These are phyloP conservation scores for Meliscaeva auricollis DNA, from an alignment of 2,888 invertebrate species.

Conservation along the genomic window DNA sequence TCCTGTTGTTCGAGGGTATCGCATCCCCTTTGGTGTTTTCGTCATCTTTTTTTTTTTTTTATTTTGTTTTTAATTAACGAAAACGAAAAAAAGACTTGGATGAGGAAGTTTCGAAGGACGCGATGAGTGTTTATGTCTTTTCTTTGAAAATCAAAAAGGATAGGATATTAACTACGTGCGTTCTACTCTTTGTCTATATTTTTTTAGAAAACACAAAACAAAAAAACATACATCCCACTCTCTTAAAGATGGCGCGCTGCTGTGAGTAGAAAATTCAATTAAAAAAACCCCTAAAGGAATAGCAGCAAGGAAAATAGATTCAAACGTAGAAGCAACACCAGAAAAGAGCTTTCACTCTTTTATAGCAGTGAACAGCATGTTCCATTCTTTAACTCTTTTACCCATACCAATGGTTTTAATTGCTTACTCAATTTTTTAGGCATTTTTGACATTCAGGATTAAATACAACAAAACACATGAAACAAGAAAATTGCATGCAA, in stretches of 20 bases:
- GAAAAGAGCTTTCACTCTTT: constrained; percentile 7
- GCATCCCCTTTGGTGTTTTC: constrained; percentile 30
- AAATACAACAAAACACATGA: constrained; percentile 12
- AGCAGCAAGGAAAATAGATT: constrained; percentile 51
- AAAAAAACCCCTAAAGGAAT: constrained; percentile 58
- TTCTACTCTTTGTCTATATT: background rate
- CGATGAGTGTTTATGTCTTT: constrained; percentile 72
- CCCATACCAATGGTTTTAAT: constrained; percentile 57
- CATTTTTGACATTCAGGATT: constrained; percentile 62
- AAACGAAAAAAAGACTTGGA: background rate
- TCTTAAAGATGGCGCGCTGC: constrained; percentile 26
- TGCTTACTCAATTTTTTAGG: constrained; percentile 70
- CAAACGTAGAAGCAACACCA: constrained; percentile 41
- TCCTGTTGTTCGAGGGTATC: constrained; percentile 9
- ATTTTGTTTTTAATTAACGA: constrained; percentile 71
- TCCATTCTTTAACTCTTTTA: background rate
- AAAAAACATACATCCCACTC: background rate
- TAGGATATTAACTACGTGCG: constrained; percentile 38
- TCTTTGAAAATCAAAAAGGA: constrained; percentile 62
- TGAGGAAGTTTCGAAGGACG: constrained; percentile 44
- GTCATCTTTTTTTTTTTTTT: constrained; percentile 60
- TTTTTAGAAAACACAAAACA: background rate
- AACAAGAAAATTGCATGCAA: constrained; percentile 10
- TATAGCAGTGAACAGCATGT: background rate
- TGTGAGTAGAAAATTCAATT: constrained; percentile 67